Percentiles rank a stretch among this genome's conserved stretches.
Evolutionary conservation across 2,888 invertebrate genomes (phyloP).

Genomic region (Coecobrya sp.): DNA sequence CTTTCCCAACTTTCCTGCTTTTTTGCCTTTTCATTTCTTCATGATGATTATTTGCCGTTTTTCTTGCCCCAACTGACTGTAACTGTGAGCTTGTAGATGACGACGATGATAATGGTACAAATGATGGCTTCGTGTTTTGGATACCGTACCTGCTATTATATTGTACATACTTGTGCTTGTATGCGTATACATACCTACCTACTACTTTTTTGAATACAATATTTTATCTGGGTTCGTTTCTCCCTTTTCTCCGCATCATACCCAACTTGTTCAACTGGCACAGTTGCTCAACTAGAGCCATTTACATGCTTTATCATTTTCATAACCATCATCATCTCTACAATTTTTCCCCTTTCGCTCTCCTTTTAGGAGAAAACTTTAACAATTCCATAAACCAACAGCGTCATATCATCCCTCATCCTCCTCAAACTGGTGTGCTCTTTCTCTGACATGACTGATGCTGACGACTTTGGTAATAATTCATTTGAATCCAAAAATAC

Average conservation of each 20-base stretch:
- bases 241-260: slow-evolving; percentile 35
- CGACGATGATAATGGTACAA: slow-evolving; percentile 38
- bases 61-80: slow-evolving; percentile 16
- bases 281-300: slow-evolving; percentile 64
- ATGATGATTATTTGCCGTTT: slow-evolving; percentile 55
- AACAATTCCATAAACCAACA: slow-evolving; percentile 69
- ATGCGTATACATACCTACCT: neutral
- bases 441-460: slow-evolving; percentile 71
- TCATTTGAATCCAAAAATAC: slow-evolving; percentile 58
- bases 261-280: slow-evolving; percentile 53
- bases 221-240: slow-evolving; percentile 46
- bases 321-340: slow-evolving; percentile 56
- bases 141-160: neutral
- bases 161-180: neutral
- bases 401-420: slow-evolving; percentile 51
- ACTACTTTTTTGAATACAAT: slow-evolving; percentile 45
- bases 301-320: slow-evolving; percentile 76
- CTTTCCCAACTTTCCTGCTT: slow-evolving; percentile 5
- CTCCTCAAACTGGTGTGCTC: slow-evolving; percentile 16
- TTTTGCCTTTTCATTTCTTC: slow-evolving; percentile 13
- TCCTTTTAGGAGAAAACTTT: slow-evolving; percentile 50
- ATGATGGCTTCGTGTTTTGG: slow-evolving; percentile 53
- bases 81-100: slow-evolving; percentile 13
- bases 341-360: slow-evolving; percentile 10
- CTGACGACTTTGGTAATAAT: slow-evolving; percentile 76